Evolutionary conservation across 2,797 vertebrate species (phyloP), one percentile per base, ranked within the genome.

Genomic region (Anabacerthia variegaticeps): DNA sequence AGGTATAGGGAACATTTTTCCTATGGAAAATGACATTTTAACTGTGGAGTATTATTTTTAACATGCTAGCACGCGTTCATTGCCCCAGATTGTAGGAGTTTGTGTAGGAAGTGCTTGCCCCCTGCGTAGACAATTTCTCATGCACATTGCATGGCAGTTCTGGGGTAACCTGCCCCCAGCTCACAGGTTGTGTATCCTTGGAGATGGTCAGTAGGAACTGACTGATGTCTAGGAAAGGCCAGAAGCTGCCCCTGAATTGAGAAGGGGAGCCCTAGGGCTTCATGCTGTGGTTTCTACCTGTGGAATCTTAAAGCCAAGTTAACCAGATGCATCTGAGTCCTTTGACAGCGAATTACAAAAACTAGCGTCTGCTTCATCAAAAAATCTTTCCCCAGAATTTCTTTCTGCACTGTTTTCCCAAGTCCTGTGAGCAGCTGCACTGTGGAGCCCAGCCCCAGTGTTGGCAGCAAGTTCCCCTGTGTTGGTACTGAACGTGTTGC

Each of bases 21-120:
- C 85, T 97, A 96, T 96, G 91, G 95, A 89, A 97, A 97, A 96
- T 85, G 46, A 66, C 92, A 94, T 96, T 96, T 97, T 82, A 97
- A 92, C 18, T 86, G 80, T 85, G 68, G 92, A 88, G 34, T 94
- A 62, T 85, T 92, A 92, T 75, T 96, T 94, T 89, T 92, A 79
- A 89, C 95, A 63, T 69, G 61, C 79, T 92, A 37, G 83, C 67
- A 83, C 36, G 3, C 75, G 30, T 92, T 69, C 87, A 71, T 95
- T 85, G 62, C 69, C 89, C 88, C 30, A 4, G 67, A 32, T 28
- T 83, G 80, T 84, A 76, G 88, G 68, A 87, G 62, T 94, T 48
- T 92, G 71, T 92, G 59, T 95, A 96, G 92, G 91, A 95, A 93
- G 90, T 69, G 90, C 83, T 95, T 56, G 73, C 78, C 82, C 39